phyloP scores from a whole-genome alignment of 2,888 invertebrate genomes.

The Acronicta leporina region DNA sequence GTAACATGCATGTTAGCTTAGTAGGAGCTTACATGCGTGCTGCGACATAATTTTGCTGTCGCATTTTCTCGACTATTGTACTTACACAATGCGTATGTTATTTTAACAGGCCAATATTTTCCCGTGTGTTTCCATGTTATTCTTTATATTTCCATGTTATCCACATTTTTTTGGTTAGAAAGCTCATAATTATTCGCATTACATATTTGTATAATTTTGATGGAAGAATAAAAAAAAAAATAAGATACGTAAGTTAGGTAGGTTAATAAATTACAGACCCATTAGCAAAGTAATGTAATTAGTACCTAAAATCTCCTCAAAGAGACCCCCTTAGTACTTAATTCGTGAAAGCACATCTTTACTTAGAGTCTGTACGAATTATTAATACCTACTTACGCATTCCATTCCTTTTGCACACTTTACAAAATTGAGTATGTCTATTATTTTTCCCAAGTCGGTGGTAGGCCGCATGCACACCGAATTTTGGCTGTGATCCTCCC shows the following conservation, averaged over 20 bases:
- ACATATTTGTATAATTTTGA: too few relatives aligned
- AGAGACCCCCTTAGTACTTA: constrained; percentile 2
- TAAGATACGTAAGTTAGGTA: neutral
- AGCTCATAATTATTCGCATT: too few relatives aligned
- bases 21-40: too few relatives aligned
- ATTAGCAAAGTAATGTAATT: neutral
- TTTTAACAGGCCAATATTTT: too few relatives aligned
- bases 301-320: constrained; percentile 5
- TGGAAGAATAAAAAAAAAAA: too few relatives aligned
- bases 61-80: too few relatives aligned
- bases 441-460: constrained; percentile 55
- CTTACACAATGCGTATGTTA: too few relatives aligned
- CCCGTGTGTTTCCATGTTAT: too few relatives aligned
- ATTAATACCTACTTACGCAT: constrained; percentile 11
- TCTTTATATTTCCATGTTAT: too few relatives aligned
- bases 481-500: constrained; percentile 70
- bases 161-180: too few relatives aligned
- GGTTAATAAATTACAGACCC: neutral
- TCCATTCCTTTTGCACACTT: constrained; percentile 5
- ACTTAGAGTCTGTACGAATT: constrained; percentile 14
- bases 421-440: constrained; percentile 34
- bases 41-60: too few relatives aligned
- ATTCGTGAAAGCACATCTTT: constrained; percentile 5
- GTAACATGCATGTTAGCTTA: too few relatives aligned
- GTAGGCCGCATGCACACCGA: constrained; percentile 56